Conservation (phyloP, 2,797 vertebrate species). For the Pelobates cultripes region DNA sequence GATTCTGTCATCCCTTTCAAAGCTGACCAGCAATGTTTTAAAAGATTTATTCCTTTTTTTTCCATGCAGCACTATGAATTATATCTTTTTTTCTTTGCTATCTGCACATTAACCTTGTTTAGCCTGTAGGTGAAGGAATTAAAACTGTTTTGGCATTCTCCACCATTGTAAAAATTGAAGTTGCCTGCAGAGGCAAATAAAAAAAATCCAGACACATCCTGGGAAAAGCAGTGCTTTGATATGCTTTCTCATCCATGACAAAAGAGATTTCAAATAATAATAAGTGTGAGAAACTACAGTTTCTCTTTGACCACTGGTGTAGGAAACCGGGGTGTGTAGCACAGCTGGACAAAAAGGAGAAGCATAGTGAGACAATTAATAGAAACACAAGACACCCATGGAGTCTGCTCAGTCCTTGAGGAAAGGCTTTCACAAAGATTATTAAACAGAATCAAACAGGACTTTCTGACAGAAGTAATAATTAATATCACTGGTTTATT, state of each 20-base stretch:
- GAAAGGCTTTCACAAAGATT: slow-evolving; percentile 67
- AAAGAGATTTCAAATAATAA: slow-evolving; percentile 70
- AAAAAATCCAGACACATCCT: slow-evolving; percentile 61
- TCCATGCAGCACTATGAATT: slow-evolving; percentile 52
- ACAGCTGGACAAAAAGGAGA: slow-evolving; percentile 59
- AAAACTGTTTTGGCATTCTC: slow-evolving; percentile 61
- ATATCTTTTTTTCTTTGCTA: slow-evolving; percentile 52
- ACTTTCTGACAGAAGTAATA: slow-evolving; percentile 59
- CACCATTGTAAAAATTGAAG: slow-evolving; percentile 64
- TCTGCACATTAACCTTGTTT: slow-evolving; percentile 57
- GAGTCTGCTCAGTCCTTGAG: slow-evolving; percentile 62
- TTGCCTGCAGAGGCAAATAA: slow-evolving; percentile 62
- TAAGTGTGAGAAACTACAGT: slow-evolving; percentile 66
- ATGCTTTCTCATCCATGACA: slow-evolving; percentile 66
- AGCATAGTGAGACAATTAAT: slow-evolving; percentile 62
- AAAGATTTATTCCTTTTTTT: slow-evolving; percentile 56
- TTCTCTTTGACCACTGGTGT: slow-evolving; percentile 65
- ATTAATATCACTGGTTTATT: slow-evolving; percentile 32
- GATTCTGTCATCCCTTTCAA: slow-evolving; percentile 55
- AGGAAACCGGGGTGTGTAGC: slow-evolving; percentile 63
- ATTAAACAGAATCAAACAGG: slow-evolving; percentile 63
- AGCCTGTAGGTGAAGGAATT: slow-evolving; percentile 62
- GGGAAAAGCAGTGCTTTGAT: slow-evolving; percentile 61
- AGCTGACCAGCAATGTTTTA: slow-evolving; percentile 57
- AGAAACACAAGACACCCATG: slow-evolving; percentile 63